phyloP scores from a whole-genome alignment of 2,888 invertebrate genomes.

The Heliconius hortense region DNA sequence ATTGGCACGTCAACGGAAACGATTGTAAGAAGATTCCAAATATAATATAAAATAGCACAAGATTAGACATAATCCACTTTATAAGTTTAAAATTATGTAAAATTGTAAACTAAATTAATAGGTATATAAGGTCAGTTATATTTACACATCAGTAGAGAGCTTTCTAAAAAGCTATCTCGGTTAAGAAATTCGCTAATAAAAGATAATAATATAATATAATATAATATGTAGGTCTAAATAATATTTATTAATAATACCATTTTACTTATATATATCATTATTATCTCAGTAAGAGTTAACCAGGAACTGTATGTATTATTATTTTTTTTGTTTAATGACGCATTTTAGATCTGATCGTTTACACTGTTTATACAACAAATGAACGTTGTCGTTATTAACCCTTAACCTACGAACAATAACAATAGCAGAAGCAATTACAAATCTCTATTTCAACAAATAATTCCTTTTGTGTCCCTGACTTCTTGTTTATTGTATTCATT shows the following conservation, averaged over 20 bases:
- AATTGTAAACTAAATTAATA: background rate
- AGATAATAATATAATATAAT: background rate
- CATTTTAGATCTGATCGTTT: background rate
- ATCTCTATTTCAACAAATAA: constrained; percentile 10
- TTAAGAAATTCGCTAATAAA: background rate
- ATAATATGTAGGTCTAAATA: background rate
- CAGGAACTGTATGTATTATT: background rate
- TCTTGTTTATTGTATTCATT: background rate
- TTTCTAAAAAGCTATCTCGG: background rate
- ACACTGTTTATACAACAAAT: background rate
- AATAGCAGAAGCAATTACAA: constrained; percentile 12
- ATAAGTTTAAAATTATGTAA: background rate
- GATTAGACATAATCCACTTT: background rate
- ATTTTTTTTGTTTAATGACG: constrained; percentile 12
- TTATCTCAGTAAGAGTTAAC: background rate
- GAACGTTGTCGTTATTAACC: constrained; percentile 17
- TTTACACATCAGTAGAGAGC: background rate
- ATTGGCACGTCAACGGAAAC: background rate
- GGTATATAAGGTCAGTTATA: background rate
- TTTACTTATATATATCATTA: no score
- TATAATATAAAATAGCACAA: background rate
- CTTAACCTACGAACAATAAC: constrained; percentile 21
- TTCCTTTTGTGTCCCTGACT: background rate
- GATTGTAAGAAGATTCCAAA: background rate
- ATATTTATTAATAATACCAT: background rate